Evolutionary conservation across 1,140 invertebrate species (phyloP).

Genomic region (Drosophila nigrodunni): DNA sequence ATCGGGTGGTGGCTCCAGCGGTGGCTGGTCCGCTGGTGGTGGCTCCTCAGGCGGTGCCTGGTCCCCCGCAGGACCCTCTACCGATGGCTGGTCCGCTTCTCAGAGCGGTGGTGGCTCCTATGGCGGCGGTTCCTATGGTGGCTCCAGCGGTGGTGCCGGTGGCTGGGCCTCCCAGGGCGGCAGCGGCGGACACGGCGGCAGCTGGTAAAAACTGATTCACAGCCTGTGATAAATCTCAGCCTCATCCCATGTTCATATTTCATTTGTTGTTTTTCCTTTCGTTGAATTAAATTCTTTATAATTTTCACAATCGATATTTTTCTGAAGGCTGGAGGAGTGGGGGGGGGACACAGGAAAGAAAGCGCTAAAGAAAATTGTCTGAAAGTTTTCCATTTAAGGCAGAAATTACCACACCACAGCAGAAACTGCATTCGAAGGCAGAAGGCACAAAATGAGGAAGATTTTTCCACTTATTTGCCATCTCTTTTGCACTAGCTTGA

Average conservation of each 20-base stretch:
- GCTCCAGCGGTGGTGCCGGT: not conserved
- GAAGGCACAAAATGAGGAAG: conserved; percentile 19
- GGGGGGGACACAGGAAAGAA: conserved; percentile 6
- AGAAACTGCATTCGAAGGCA: conserved; percentile 52
- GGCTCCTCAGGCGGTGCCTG: conserved; percentile 43
- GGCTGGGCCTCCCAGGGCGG: conserved; percentile 45
- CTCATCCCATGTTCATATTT: conserved; percentile 36
- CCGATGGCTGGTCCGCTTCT: conserved; percentile 11
- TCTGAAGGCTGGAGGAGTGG: not conserved
- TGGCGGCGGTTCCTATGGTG: not conserved
- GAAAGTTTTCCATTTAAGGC: conserved; percentile 77
- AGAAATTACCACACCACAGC: conserved; percentile 34
- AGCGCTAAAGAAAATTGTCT: conserved; percentile 44
- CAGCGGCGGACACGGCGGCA: conserved; percentile 33
- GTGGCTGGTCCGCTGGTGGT: conserved; percentile 40
- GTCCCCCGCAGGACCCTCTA: conserved; percentile 24
- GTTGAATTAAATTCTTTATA: conserved; percentile 72
- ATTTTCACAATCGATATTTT: conserved; percentile 54
- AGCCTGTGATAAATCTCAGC: conserved; percentile 53
- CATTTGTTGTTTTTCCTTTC: conserved; percentile 42
- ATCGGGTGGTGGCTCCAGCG: conserved; percentile 10
- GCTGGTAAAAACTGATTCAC: conserved; percentile 52
- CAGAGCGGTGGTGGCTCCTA: conserved; percentile 27
- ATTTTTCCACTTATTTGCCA: conserved; percentile 3
- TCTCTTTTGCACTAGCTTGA: not conserved